Evolutionary conservation across 1,140 invertebrate species (phyloP), one percentile per base, ranked within the genome.

Genomic region (Bicyclus anynana): DNA sequence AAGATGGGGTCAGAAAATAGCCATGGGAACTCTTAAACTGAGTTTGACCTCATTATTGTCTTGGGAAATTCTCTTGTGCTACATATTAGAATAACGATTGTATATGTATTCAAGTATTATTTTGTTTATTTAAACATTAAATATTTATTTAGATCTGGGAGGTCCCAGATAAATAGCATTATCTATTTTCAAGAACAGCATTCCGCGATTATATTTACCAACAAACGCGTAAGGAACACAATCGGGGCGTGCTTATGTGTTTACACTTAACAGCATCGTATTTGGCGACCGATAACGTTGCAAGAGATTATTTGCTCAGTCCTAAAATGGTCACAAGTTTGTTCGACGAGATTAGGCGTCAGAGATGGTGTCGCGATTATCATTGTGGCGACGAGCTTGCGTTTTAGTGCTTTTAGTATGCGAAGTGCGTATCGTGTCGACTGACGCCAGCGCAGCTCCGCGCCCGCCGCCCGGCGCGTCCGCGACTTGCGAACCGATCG

Each of bases 401-500:
- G 61, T 67, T 67, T 66, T 64, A 69, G 65, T 51, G 78, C 51
- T 77, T 77, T 87, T 87, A 87, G 82, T 87, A 87, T 87, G 80
- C 84, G 77, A 69, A 73, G 70, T 70, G 81, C 80, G 82, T 85
- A 75, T 82, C 64, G 68, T 78, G 79, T 74, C 69, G 78, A 72
- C 77, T 80, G 83, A 86, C 83, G 82, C 80, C 82, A 78, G 65
- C 60, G 67, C 61, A 64, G 61, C 72, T 57, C 60, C 74, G 74
- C 46, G 65, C 57, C 60, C 74, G 74, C 48, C 59, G 67, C 71
- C 54, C 65, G 69, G 59, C 60, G 59, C 67, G 65, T 65, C 23
- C 65, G 64, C 59, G 52, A 54, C 51, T 69, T 54, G 57, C 70
- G 70, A 67, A 67, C 65, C 64, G 62, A 70, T n/a, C n/a, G n/a